These are phyloP conservation scores for Dreissena polymorpha DNA, from an alignment of 1,140 invertebrate species.

Conservation along the genomic window DNA sequence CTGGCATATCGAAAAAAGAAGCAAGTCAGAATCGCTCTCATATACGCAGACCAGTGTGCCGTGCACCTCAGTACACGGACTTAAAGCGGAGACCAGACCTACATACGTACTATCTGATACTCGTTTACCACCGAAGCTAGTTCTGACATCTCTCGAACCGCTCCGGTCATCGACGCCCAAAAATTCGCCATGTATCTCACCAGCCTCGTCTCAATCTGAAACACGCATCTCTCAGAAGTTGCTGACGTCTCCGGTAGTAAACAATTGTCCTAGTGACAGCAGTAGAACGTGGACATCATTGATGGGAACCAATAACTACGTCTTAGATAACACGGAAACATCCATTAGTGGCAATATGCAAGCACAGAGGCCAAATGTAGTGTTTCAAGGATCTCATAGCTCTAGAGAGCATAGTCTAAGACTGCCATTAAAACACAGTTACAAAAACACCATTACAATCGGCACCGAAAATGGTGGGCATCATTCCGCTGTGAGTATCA, in stretches of 20 bases:
- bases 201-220: neutral
- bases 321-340: too few relatives aligned
- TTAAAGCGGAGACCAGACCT: too few relatives aligned
- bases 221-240: too few relatives aligned
- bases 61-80: too few relatives aligned
- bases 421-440: slow-evolving; percentile 50
- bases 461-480: neutral
- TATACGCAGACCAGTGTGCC: too few relatives aligned
- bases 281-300: too few relatives aligned
- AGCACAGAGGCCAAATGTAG: neutral
- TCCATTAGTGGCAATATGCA: too few relatives aligned
- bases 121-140: neutral
- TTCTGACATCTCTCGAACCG: slow-evolving; percentile 2
- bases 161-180: slow-evolving; percentile 43
- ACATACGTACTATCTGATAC: neutral
- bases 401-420: slow-evolving; percentile 5
- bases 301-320: too few relatives aligned
- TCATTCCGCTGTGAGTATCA: neutral
- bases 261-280: too few relatives aligned
- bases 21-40: slow-evolving; percentile 27
- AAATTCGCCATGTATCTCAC: slow-evolving; percentile 45
- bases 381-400: neutral
- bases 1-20: slow-evolving; percentile 41
- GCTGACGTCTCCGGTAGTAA: too few relatives aligned
- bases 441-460: slow-evolving; percentile 27